phyloP scores from a whole-genome alignment of 2,113 vertebrate species.

The Barbus barbus region DNA sequence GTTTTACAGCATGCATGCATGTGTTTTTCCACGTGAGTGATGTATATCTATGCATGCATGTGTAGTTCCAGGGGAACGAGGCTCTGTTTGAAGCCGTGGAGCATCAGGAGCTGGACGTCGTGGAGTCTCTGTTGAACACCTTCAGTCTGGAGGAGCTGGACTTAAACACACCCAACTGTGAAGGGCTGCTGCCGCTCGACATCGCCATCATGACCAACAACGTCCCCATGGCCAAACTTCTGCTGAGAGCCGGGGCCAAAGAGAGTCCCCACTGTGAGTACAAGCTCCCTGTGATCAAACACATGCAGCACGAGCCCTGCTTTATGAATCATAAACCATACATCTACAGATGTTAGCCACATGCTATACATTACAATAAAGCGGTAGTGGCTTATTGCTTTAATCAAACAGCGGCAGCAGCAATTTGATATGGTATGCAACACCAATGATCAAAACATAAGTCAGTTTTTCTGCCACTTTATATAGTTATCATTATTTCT shows the following conservation, averaged over 20 bases:
- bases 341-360: constrained; percentile 31
- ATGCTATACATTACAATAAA: constrained; percentile 21
- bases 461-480: neutral
- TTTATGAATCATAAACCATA: constrained; percentile 36
- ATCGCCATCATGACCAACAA: constrained; percentile 95
- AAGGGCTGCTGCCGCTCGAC: constrained; percentile 88
- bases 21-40: neutral
- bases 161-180: constrained; percentile 90
- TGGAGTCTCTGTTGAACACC: constrained; percentile 84
- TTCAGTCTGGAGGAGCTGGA: constrained; percentile 90
- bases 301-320: constrained; percentile 1
- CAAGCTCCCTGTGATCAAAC: constrained; percentile 12
- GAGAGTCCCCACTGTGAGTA: constrained; percentile 93
- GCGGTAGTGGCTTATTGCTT: neutral
- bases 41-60: neutral
- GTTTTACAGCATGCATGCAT: too few species aligned
- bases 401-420: neutral
- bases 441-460: constrained; percentile 18
- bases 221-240: constrained; percentile 83
- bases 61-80: constrained; percentile 85
- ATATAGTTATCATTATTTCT: neutral
- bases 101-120: constrained; percentile 86
- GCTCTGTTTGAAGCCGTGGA: constrained; percentile 89
- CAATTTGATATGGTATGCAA: neutral
- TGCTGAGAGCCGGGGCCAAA: constrained; percentile 85